Evolutionary conservation across 2,797 vertebrate genomes (phyloP), one percentile per base, ranked within the genome.

Genomic region (Enteromius argenteus): DNA sequence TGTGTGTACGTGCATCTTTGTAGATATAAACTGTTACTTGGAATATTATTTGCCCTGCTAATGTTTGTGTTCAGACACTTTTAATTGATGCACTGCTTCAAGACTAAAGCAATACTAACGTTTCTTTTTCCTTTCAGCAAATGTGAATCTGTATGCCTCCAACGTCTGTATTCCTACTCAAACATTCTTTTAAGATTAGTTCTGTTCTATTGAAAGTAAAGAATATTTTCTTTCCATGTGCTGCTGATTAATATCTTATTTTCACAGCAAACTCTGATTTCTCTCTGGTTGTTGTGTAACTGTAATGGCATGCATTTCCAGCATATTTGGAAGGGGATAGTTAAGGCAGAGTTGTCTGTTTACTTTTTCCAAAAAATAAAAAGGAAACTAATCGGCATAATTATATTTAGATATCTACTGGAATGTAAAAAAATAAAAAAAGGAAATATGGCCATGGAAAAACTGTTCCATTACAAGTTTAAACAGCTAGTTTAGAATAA

Each of bases 31-130:
- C 35, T 15, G 15, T 75, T 68, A 44, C 11, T 56, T 44, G 10
- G 23, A 56, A 44, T 81, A 56, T 69, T 58, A 7, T 53, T 83
- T 66, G 2, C n/a, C n/a, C 30, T 74, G 69, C 30, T 82, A 13
- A 27, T 74, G 56, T 74, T 74, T 62, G 51, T 58, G 42, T 73
- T 62, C 69, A 74, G 56, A 35, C 39, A 73, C 30, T 6, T 14
- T 64, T 51, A 74, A 82, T 23, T 49, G 30, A 73, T 74, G 72
- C 32, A 75, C 46, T 76, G 60, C 72, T 83, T 35, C 8, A 39
- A 82, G 15, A 75, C 44, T 56, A 67, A 67, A 76, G 81, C 81
- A 83, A 83, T 83, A 67, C 35, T 30, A 27, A 74, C 44, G 56
- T 66, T 44, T 44, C 14, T 39, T 44, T 64, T 76, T 67, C 23